phyloP scores from a whole-genome alignment of 2,113 vertebrate species.

The Holacanthus passer region DNA sequence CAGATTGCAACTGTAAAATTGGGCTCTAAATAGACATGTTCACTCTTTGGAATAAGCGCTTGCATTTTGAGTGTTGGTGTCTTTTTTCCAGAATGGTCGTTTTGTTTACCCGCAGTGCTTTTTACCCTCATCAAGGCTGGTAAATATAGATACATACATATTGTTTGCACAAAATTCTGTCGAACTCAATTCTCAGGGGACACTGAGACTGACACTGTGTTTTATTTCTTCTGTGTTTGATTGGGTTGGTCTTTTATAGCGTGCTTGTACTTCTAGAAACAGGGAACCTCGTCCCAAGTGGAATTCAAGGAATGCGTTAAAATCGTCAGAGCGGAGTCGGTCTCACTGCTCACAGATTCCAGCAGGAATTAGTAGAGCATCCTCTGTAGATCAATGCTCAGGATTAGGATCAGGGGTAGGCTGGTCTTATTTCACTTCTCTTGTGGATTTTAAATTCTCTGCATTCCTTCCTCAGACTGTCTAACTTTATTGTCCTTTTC shows the following conservation, averaged over 20 bases:
- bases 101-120: constrained; percentile 81
- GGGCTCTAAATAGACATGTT: neutral
- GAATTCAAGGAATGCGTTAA: constrained; percentile 62
- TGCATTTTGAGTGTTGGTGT: neutral
- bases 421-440: constrained; percentile 26
- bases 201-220: neutral
- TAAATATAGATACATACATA: constrained; percentile 69
- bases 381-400: constrained; percentile 57
- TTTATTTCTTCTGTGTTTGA: neutral
- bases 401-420: constrained; percentile 76
- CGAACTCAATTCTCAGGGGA: neutral
- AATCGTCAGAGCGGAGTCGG: constrained; percentile 50
- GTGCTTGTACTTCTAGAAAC: constrained; percentile 8
- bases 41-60: neutral
- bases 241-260: constrained; percentile 50
- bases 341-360: constrained; percentile 44
- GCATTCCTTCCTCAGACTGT: constrained; percentile 37
- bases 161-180: constrained; percentile 8
- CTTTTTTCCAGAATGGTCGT: constrained; percentile 46
- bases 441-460: constrained; percentile 49
- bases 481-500: neutral
- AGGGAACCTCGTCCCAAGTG: constrained; percentile 32
- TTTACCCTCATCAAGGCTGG: constrained; percentile 71
- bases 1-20: constrained; percentile 9
- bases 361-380: constrained; percentile 56